These are phyloP conservation scores for Echinometra lucunter DNA, from an alignment of 53 echinoderm and acorn worm genomes.

Conservation along the genomic window DNA sequence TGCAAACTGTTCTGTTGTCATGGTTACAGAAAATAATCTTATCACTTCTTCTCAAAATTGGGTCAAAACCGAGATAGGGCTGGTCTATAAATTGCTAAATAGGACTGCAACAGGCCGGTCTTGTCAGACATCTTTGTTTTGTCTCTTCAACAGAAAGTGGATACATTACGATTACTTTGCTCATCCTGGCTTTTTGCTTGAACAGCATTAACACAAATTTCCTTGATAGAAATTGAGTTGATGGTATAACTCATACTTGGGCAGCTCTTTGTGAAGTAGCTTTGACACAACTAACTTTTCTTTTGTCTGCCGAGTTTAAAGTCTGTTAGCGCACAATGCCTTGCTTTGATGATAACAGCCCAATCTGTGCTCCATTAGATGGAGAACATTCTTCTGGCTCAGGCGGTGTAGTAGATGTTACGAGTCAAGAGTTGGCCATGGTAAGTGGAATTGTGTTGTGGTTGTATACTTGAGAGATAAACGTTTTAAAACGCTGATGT, in stretches of 20 bases:
- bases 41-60: background rate
- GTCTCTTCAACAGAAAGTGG: background rate
- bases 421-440: slow-evolving; percentile 40
- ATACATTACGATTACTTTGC: background rate
- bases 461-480: background rate
- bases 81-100: background rate
- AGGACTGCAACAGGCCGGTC: background rate
- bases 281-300: background rate
- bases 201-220: too few species aligned
- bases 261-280: background rate
- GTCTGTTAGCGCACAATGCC: slow-evolving; percentile 32
- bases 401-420: background rate
- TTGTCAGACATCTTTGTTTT: background rate
- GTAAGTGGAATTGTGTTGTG: background rate
- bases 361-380: slow-evolving; percentile 45
- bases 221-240: background rate
- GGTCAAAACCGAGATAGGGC: background rate
- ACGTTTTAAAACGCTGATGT: background rate
- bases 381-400: background rate
- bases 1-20: background rate
- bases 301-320: background rate
- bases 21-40: background rate
- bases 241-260: background rate
- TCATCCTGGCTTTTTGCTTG: background rate
- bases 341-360: slow-evolving; percentile 46